phyloP scores from a whole-genome alignment of 2,113 vertebrate species.

The Potamarius usumacintae region DNA sequence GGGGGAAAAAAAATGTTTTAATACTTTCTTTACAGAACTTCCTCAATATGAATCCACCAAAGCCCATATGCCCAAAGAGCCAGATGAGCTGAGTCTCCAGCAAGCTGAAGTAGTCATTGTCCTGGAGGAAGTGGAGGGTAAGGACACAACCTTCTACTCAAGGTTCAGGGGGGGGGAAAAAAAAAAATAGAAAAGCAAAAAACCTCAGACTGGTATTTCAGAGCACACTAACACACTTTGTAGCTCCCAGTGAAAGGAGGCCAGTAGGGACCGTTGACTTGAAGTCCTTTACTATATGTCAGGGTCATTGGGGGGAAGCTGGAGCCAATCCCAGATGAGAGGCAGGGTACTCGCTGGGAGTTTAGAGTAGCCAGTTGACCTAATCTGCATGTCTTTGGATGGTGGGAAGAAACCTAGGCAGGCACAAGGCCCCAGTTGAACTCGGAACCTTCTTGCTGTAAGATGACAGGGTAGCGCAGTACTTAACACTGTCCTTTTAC shows the following conservation, averaged over 20 bases:
- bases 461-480: no score
- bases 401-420: no score
- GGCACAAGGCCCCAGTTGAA: no score
- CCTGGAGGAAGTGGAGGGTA: constrained; percentile 80
- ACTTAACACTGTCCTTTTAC: no score
- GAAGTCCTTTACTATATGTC: not conserved
- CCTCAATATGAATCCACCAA: constrained; percentile 86
- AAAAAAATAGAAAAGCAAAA: not conserved
- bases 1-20: not conserved
- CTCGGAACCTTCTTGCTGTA: no score
- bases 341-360: no score
- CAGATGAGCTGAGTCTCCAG: constrained; percentile 85
- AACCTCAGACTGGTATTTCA: not conserved
- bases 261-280: not conserved
- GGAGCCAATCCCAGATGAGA: no score
- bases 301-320: no score
- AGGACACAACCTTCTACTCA: constrained; percentile 45
- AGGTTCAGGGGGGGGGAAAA: no score
- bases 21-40: constrained; percentile 68
- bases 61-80: constrained; percentile 83
- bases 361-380: no score
- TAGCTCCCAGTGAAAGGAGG: not conserved
- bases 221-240: not conserved
- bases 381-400: no score
- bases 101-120: constrained; percentile 87